Percentiles rank a stretch among this genome's conserved stretches.
Evolutionary conservation across 2,113 vertebrate genomes (phyloP).

Genomic region (Mus pahari): DNA sequence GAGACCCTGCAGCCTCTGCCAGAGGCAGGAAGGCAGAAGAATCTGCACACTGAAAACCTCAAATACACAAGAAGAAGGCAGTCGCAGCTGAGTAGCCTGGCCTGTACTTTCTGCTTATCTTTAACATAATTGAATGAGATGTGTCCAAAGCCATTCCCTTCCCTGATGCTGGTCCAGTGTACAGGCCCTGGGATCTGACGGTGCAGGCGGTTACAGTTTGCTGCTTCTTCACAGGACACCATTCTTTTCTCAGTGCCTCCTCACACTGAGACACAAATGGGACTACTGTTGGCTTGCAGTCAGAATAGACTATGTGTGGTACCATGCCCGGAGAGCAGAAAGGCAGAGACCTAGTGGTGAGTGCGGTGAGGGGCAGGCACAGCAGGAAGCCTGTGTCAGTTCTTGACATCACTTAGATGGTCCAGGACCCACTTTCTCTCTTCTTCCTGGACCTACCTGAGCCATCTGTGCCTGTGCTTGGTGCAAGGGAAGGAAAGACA

Average conservation of each 20-base stretch:
- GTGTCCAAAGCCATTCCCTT: neutral
- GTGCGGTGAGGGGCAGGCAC: rapidly evolving
- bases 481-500: neutral
- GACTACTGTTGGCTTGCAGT: rapidly evolving
- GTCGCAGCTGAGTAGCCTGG: neutral
- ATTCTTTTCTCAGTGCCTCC: rapidly evolving
- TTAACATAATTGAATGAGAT: neutral
- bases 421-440: neutral
- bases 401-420: rapidly evolving
- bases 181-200: neutral
- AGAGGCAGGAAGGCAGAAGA: neutral
- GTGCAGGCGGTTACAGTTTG: rapidly evolving
- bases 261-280: neutral
- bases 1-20: neutral
- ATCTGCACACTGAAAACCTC: too few relatives aligned
- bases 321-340: neutral
- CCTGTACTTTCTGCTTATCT: neutral
- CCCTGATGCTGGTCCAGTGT: too few relatives aligned
- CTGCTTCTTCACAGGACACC: rapidly evolving
- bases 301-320: neutral
- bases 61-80: neutral
- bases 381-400: neutral
- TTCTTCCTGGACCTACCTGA: neutral
- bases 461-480: neutral
- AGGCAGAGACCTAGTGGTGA: neutral